phyloP scores from a whole-genome alignment of 2,797 vertebrate genomes.

The Orientallactaga sibirica region DNA sequence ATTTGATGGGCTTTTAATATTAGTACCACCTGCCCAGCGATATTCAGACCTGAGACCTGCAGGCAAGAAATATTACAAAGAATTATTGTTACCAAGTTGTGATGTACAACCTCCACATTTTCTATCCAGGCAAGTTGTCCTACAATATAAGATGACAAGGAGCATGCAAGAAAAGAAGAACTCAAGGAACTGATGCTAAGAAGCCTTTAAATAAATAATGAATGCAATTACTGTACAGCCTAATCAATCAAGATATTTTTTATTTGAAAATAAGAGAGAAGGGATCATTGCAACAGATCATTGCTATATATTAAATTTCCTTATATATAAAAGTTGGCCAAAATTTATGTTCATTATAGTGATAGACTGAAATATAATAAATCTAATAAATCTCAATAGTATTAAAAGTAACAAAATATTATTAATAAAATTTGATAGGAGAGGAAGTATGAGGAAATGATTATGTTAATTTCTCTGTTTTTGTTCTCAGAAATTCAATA shows the following conservation, averaged over 20 bases:
- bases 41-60: slow-evolving; percentile 93
- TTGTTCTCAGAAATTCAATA: slow-evolving; percentile 50
- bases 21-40: slow-evolving; percentile 98
- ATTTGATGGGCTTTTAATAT: slow-evolving; percentile 99
- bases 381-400: slow-evolving; percentile 1
- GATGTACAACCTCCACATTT: neutral
- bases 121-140: neutral
- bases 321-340: neutral
- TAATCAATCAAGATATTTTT: neutral
- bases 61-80: neutral
- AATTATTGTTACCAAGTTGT: neutral
- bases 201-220: neutral
- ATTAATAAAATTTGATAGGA: neutral
- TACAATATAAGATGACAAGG: neutral
- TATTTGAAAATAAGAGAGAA: neutral
- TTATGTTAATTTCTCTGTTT: slow-evolving; percentile 29
- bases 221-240: neutral
- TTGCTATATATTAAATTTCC: neutral
- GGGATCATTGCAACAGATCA: neutral
- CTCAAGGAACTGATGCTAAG: neutral
- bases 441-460: neutral
- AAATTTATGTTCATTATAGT: neutral
- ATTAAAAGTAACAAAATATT: neutral
- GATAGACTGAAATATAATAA: neutral
- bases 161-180: neutral